A percentile compares a stretch with the other conserved stretches of the same genome.
These are phyloP conservation scores for Labeo catla DNA, from an alignment of 2,113 vertebrate genomes.

Conservation along the genomic window DNA sequence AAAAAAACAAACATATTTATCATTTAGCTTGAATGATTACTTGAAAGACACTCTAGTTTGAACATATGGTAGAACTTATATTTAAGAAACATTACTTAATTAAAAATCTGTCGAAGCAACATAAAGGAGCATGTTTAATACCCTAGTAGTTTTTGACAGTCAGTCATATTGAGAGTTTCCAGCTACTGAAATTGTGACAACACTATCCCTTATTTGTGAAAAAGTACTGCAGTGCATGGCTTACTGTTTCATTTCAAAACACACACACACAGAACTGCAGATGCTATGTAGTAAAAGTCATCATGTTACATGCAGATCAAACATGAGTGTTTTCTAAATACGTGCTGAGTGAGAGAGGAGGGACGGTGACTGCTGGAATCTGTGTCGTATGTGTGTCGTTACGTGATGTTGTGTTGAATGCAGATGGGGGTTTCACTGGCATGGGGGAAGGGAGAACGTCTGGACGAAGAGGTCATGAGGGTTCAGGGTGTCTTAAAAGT, in stretches of 20 bases:
- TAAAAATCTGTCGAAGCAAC: neutral
- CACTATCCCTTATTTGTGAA: neutral
- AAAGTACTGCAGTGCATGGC: neutral
- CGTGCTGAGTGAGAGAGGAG: conserved; percentile 12
- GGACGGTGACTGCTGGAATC: neutral
- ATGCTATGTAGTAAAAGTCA: neutral
- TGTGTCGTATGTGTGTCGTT: conserved; percentile 16
- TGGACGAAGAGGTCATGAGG: conserved; percentile 45
- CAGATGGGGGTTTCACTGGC: conserved; percentile 41
- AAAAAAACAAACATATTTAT: neutral
- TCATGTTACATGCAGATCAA: conserved; percentile 11
- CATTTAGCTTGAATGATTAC: neutral
- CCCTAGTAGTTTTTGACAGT: neutral
- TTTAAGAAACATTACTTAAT: neutral
- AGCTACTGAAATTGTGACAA: neutral
- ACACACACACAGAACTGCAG: neutral
- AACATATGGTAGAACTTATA: neutral
- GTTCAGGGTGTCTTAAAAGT: conserved; percentile 40
- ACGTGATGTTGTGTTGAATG: conserved; percentile 56
- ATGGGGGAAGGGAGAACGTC: conserved; percentile 47
- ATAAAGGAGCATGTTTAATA: neutral
- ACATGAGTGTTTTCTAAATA: conserved; percentile 3
- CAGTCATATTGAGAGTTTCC: neutral
- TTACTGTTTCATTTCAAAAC: neutral
- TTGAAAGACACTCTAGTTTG: neutral